Conservation (phyloP, 2,888 invertebrate species). For the Eurytoma californica region DNA sequence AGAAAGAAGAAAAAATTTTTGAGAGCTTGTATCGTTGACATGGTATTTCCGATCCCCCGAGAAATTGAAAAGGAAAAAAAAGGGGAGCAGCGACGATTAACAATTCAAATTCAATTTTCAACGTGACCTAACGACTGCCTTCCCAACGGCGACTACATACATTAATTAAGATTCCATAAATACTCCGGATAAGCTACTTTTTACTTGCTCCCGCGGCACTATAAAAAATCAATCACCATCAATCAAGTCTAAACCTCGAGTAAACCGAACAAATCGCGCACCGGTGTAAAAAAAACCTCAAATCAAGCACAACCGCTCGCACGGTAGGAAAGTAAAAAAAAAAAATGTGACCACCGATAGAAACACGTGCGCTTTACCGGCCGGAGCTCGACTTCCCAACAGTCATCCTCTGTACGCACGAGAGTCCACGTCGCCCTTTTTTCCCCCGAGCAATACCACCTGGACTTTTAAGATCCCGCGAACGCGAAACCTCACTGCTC, state of each 20-base stretch:
- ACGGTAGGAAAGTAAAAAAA: background rate
- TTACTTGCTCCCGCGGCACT: background rate
- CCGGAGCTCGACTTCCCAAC: conserved; percentile 17
- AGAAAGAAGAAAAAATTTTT: too few relatives aligned
- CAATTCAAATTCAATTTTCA: too few relatives aligned
- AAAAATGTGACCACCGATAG: background rate
- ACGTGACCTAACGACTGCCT: too few relatives aligned
- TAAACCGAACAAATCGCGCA: conserved; percentile 41
- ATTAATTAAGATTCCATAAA: too few relatives aligned
- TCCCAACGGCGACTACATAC: too few relatives aligned
- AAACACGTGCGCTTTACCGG: background rate
- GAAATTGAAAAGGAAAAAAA: too few relatives aligned
- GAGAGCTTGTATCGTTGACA: too few relatives aligned
- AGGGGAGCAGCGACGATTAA: too few relatives aligned
- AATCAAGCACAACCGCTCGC: background rate
- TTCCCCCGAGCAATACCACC: background rate
- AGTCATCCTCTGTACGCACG: conserved; percentile 21
- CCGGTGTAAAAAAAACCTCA: conserved; percentile 1
- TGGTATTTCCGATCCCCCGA: too few relatives aligned
- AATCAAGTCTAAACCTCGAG: conserved; percentile 48
- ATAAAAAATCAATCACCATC: conserved; percentile 52
- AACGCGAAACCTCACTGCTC: conserved; percentile 5
- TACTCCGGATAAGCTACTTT: conserved; percentile 10
- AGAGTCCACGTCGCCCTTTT: background rate
- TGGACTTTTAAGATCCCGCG: conserved; percentile 20